Conservation (phyloP, 1,140 invertebrate genomes). For the Danaus plexippus region DNA sequence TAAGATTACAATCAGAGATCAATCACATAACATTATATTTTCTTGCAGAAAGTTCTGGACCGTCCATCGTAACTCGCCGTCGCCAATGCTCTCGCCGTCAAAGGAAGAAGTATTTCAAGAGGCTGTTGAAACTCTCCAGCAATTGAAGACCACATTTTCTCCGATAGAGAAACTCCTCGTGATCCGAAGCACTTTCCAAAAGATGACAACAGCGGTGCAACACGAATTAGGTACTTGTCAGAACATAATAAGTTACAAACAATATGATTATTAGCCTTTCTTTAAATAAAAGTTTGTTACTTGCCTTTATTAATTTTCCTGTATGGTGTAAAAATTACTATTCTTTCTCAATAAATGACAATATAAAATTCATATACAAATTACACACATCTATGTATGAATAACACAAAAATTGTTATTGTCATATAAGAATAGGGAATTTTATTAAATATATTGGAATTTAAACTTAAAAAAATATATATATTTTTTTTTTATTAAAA, state of each 20-base stretch:
- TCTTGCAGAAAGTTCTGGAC: slow-evolving; percentile 67
- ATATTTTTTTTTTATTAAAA: too few species aligned
- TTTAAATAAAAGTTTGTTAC: neutral
- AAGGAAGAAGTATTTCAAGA: slow-evolving; percentile 74
- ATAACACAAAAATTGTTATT: neutral
- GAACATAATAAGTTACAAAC: neutral
- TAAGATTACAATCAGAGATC: neutral
- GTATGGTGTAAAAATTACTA: neutral
- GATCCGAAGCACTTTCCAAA: slow-evolving; percentile 82
- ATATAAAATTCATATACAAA: too few species aligned
- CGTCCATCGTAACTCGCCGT: slow-evolving; percentile 22
- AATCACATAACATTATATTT: neutral
- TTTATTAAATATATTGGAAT: too few species aligned
- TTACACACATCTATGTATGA: slow-evolving; percentile 4
- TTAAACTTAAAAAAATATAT: too few species aligned
- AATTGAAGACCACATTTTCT: slow-evolving; percentile 84
- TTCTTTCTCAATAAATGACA: too few species aligned
- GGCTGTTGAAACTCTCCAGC: slow-evolving; percentile 82
- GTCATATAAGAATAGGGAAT: too few species aligned
- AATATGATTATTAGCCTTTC: neutral
- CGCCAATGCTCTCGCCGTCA: slow-evolving; percentile 50
- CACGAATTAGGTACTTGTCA: slow-evolving; percentile 58
- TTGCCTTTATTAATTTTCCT: neutral
- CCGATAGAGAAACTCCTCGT: slow-evolving; percentile 85
- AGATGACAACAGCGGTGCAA: slow-evolving; percentile 80